Evolutionary conservation across 2,888 invertebrate genomes (phyloP).

Genomic region (Tanypteryx hageni): DNA sequence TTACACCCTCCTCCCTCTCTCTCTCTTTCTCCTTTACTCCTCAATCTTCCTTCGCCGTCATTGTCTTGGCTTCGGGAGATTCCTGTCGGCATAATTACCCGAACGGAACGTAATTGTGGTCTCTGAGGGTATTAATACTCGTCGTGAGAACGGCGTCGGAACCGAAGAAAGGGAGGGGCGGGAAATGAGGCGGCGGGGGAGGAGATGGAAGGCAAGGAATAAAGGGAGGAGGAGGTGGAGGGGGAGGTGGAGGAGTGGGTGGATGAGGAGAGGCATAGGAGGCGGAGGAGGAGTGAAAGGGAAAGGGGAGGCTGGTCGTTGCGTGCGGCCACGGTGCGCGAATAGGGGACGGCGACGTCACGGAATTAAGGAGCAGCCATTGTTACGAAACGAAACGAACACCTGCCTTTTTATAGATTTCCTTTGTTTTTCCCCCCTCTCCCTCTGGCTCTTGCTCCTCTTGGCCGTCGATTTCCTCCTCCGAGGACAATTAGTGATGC

Average conservation of each 20-base stretch:
- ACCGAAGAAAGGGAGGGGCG: neutral
- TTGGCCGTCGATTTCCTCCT: slow-evolving; percentile 37
- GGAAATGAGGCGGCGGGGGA: neutral
- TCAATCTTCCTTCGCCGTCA: slow-evolving; percentile 27
- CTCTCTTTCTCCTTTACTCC: neutral
- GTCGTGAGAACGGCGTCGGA: slow-evolving; percentile 58
- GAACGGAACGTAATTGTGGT: slow-evolving; percentile 64
- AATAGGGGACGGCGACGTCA: slow-evolving; percentile 25
- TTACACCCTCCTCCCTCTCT: neutral
- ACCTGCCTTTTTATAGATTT: slow-evolving; percentile 53
- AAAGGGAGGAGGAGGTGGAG: neutral
- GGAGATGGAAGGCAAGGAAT: neutral
- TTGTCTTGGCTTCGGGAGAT: slow-evolving; percentile 58
- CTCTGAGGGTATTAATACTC: slow-evolving; percentile 61
- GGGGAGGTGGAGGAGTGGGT: neutral
- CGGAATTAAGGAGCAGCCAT: slow-evolving; percentile 61
- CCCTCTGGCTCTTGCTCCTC: neutral
- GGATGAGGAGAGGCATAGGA: neutral
- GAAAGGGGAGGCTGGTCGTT: neutral
- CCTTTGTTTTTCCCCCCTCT: slow-evolving; percentile 38
- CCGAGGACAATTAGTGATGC: slow-evolving; percentile 52
- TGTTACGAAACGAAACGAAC: slow-evolving; percentile 60
- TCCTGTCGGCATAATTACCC: slow-evolving; percentile 64
- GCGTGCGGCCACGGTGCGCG: slow-evolving; percentile 49
- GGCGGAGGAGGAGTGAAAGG: neutral